Evolutionary conservation across 2,888 invertebrate species (phyloP).

Genomic region (Uloborus plumipes): DNA sequence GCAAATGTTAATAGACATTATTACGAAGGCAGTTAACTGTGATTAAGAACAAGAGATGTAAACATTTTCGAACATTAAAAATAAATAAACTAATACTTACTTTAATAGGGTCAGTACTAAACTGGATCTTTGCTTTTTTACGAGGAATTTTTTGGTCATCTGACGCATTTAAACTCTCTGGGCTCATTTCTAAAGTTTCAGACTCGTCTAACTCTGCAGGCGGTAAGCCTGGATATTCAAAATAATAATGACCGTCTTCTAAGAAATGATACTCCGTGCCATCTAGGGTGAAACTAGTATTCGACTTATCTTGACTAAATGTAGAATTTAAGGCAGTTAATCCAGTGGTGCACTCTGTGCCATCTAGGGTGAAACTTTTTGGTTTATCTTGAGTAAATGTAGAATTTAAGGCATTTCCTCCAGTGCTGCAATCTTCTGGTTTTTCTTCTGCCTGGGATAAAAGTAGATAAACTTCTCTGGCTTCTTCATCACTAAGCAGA

Average conservation of each 20-base stretch:
- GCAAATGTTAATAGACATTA: too few relatives aligned
- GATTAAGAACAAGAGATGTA: too few relatives aligned
- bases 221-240: slow-evolving; percentile 77
- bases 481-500: slow-evolving; percentile 80
- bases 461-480: slow-evolving; percentile 87
- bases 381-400: slow-evolving; percentile 17
- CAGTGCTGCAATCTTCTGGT: slow-evolving; percentile 64
- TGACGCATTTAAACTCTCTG: slow-evolving; percentile 3
- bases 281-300: slow-evolving; percentile 63
- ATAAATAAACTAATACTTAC: slow-evolving; percentile 63
- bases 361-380: too few relatives aligned
- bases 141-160: slow-evolving; percentile 68
- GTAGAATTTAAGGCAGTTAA: background rate
- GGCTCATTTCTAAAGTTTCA: slow-evolving; percentile 71
- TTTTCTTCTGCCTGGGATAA: slow-evolving; percentile 70
- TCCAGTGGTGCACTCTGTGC: background rate
- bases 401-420: slow-evolving; percentile 16
- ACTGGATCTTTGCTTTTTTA: slow-evolving; percentile 82
- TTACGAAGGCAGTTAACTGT: too few relatives aligned
- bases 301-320: slow-evolving; percentile 5
- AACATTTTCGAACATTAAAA: background rate
- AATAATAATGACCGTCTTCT: slow-evolving; percentile 94
- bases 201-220: slow-evolving; percentile 81
- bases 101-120: slow-evolving; percentile 85
- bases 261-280: slow-evolving; percentile 75